Percentiles rank a stretch among this genome's conserved stretches.
phyloP scores from a whole-genome alignment of 2,888 invertebrate genomes.

The Hylaea fasciaria region DNA sequence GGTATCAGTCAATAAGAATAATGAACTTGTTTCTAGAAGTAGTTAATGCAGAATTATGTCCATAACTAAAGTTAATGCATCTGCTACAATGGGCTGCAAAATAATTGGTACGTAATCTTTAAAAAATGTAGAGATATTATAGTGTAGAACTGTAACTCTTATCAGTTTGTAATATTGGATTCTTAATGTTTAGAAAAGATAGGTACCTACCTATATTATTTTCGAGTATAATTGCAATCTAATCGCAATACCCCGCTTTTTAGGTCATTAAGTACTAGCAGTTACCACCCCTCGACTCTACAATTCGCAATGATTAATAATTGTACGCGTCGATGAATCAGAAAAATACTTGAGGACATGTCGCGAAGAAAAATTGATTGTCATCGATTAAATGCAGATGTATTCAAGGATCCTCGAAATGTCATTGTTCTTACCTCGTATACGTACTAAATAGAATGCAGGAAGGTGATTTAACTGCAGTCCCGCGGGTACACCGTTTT shows the following conservation, averaged over 20 bases:
- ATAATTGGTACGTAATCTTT: too few species aligned
- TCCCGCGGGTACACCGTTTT: too few species aligned
- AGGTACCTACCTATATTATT: neutral
- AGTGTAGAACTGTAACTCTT: too few species aligned
- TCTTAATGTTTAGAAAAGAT: too few species aligned
- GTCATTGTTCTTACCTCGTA: constrained; percentile 37
- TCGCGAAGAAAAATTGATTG: constrained; percentile 36
- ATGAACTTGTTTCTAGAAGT: neutral
- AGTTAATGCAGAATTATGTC: too few species aligned
- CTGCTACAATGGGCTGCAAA: too few species aligned
- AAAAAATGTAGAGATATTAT: too few species aligned
- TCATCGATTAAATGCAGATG: constrained; percentile 36
- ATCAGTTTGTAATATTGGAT: too few species aligned
- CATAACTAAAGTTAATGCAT: too few species aligned
- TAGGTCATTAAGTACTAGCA: too few species aligned
- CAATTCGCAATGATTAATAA: constrained; percentile 24
- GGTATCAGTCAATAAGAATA: neutral
- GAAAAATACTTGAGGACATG: constrained; percentile 29
- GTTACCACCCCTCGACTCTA: constrained; percentile 5
- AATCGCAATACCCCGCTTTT: neutral
- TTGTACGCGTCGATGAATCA: constrained; percentile 30
- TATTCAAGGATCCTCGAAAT: constrained; percentile 21
- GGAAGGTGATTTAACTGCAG: constrained; percentile 16
- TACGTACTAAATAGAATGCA: constrained; percentile 31
- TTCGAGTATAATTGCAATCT: neutral